Conservation (phyloP, 2,797 vertebrate genomes). For the Acridotheres tristis region DNA sequence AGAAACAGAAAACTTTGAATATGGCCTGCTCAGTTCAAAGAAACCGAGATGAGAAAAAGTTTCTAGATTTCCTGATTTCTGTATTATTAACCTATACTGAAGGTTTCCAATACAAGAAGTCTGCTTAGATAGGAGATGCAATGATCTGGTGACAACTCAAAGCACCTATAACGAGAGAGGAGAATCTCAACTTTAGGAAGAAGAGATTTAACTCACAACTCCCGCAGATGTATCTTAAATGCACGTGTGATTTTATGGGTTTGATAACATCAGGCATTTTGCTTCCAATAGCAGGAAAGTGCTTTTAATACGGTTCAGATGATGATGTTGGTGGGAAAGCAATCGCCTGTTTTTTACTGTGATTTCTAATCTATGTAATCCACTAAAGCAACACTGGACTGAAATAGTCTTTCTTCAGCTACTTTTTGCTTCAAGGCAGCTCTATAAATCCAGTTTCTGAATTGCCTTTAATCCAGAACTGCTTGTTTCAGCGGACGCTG, state of each 20-base stretch:
- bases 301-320: not conserved
- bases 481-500: not conserved
- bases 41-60: not conserved
- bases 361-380: not conserved
- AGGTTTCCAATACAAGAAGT: not conserved
- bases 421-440: not conserved
- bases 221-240: fast-evolving
- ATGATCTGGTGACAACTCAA: not conserved
- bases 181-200: not conserved
- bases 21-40: not conserved
- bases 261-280: not conserved
- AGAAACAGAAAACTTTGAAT: not conserved
- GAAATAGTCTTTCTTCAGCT: not conserved
- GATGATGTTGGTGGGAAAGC: not conserved
- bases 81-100: not conserved
- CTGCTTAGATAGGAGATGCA: not conserved
- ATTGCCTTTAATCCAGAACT: not conserved
- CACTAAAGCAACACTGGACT: not conserved
- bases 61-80: not conserved
- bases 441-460: not conserved
- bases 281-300: not conserved
- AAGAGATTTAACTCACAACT: not conserved
- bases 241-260: not conserved
- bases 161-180: fast-evolving
- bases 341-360: not conserved